Conservation (phyloP, 2,797 vertebrate genomes). For the Chlorospingus flavigularis region DNA sequence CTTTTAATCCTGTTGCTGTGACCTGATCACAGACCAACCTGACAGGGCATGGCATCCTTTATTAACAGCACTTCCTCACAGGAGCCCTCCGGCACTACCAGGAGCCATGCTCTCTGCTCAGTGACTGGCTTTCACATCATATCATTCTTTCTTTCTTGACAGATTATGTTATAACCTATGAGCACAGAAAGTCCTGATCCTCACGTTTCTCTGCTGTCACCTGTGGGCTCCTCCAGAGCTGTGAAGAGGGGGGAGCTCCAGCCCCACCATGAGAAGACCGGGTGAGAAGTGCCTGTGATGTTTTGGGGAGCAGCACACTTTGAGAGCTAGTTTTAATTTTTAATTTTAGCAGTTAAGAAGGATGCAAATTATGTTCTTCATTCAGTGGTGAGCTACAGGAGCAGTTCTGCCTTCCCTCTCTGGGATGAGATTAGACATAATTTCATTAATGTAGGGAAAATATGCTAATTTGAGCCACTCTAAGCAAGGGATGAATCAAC, state of each 20-base stretch:
- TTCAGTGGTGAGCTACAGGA: background rate
- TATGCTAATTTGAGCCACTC: background rate
- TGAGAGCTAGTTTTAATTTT: background rate
- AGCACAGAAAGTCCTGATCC: slow-evolving; percentile 58
- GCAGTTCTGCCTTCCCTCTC: background rate
- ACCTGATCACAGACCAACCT: background rate
- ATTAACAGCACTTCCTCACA: background rate
- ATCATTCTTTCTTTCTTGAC: slow-evolving; percentile 66
- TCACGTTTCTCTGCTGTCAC: slow-evolving; percentile 52
- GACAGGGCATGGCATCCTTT: background rate
- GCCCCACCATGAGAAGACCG: slow-evolving; percentile 18
- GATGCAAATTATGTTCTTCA: background rate
- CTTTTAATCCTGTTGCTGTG: background rate
- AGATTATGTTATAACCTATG: slow-evolving; percentile 64
- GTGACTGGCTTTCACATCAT: slow-evolving; percentile 45
- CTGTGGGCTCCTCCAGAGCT: slow-evolving; percentile 51
- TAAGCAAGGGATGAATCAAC: background rate
- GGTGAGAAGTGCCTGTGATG: slow-evolving; percentile 51
- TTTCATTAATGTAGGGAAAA: background rate
- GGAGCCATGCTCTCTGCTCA: background rate
- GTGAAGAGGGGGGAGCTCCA: slow-evolving; percentile 21
- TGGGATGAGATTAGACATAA: background rate
- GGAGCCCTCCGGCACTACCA: background rate
- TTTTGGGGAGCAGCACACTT: background rate
- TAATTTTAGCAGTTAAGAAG: background rate